phyloP scores from a whole-genome alignment of 2,888 invertebrate genomes.

The Pherbina coryleti region DNA sequence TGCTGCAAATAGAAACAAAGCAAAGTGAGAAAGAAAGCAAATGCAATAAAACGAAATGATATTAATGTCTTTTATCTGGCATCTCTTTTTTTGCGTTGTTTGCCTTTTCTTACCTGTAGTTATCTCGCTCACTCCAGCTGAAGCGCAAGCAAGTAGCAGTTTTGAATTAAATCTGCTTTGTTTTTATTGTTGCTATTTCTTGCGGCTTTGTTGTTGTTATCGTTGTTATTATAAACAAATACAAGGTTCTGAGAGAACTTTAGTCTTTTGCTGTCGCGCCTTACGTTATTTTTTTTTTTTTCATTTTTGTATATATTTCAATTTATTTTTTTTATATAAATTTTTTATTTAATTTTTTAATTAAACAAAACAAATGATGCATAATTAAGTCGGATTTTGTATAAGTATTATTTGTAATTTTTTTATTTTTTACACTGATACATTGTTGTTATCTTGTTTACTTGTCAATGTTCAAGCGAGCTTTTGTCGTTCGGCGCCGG shows the following conservation, averaged over 20 bases:
- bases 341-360: background rate
- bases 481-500: too few relatives aligned
- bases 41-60: background rate
- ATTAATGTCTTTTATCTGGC: background rate
- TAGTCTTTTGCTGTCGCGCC: background rate
- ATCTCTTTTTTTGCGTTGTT: background rate
- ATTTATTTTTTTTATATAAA: background rate
- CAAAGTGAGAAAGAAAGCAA: background rate
- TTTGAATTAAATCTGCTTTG: background rate
- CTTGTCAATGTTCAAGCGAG: too few relatives aligned
- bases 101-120: background rate
- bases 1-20: background rate
- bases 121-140: background rate
- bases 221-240: conserved; percentile 19
- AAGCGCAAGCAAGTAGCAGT: background rate
- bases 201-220: background rate
- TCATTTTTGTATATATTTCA: background rate
- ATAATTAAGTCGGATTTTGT: background rate
- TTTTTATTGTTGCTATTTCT: background rate
- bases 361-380: background rate
- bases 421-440: background rate
- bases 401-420: background rate
- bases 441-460: background rate
- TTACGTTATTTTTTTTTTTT: background rate
- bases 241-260: conserved; percentile 19